Evolutionary conservation across 2,888 invertebrate species (phyloP), one percentile per base, ranked within the genome.

Genomic region (Drosophila testacea): DNA sequence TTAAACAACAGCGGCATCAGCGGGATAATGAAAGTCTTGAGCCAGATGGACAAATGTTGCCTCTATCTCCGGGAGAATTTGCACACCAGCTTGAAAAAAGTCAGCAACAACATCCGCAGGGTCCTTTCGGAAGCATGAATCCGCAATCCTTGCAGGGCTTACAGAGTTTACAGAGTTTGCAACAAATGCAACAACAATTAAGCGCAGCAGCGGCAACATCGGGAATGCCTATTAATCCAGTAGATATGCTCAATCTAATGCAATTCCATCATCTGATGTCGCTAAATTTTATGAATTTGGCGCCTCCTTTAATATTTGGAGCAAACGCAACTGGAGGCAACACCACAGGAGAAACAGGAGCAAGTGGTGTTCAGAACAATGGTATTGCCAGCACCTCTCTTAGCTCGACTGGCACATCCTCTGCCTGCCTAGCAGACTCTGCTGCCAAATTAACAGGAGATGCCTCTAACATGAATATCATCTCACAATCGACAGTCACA

Each of bases 261-360:
- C 96, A 97, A 91, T 95, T 98, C 90, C 98, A 97, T 90, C 97
- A 98, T 50, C 95, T 98, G 94, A 97, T 98, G 94, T 96, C 96
- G 78, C 93, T 98, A 70, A 98, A 98, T 22, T 97, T 98, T 39
- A 98, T 98, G 98, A 98, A 98, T 93, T 94, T 98, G 59, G 98
- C 98, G 90, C 98, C 98, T 28, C 98, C 98, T 1, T 68, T 93
- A 16, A 92, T 93, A 32, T 92, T 92, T 68, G 93, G 92, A 1
- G 91, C 79, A 3, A 77, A 66, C n/a, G 39, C 67, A 5, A 38
- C 69, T n/a, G 46, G 55, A 27, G 55, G 42, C 10, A 72, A 36
- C 13, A 4, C 64, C 44, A 10, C 47, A 11, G 27, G 30, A 27
- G 34, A 22, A 22, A 22, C 59, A 44, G 27, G 39, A 7, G 36